Evolutionary conservation across 2,797 vertebrate species (phyloP).

Genomic region (Taeniopygia guttata): DNA sequence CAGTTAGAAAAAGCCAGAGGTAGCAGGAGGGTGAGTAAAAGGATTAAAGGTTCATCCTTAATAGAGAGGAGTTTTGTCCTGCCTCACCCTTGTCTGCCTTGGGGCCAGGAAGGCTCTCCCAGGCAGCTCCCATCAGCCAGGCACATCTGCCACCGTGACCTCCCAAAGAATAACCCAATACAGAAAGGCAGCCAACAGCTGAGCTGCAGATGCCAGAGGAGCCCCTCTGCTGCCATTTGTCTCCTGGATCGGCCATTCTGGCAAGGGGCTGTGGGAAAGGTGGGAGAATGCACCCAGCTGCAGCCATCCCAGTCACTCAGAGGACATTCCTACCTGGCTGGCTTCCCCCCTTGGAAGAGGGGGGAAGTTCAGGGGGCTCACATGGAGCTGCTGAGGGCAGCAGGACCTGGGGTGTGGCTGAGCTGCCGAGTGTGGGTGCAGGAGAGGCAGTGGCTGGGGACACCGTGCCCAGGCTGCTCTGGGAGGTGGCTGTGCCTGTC

Average conservation of each 20-base stretch:
- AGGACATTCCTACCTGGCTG: fast-evolving
- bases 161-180: neutral
- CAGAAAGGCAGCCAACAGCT: neutral
- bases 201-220: conserved; percentile 1
- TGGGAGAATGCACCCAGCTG: neutral
- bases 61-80: neutral
- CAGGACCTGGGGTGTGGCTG: neutral
- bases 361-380: neutral
- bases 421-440: neutral
- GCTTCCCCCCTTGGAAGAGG: neutral
- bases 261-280: fast-evolving
- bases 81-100: neutral
- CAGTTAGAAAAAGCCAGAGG: neutral
- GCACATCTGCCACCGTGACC: neutral
- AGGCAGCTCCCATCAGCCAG: neutral
- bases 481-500: too few species aligned
- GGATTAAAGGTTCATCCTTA: neutral
- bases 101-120: neutral
- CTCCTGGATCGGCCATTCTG: neutral
- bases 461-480: fast-evolving
- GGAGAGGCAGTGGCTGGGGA: neutral
- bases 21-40: neutral
- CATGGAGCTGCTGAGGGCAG: neutral
- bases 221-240: neutral
- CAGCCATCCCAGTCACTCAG: fast-evolving